A percentile compares a stretch with the other conserved stretches of the same genome.
Evolutionary conservation across 2,888 invertebrate species (phyloP).

Genomic region (Cecidostiba fungosa): DNA sequence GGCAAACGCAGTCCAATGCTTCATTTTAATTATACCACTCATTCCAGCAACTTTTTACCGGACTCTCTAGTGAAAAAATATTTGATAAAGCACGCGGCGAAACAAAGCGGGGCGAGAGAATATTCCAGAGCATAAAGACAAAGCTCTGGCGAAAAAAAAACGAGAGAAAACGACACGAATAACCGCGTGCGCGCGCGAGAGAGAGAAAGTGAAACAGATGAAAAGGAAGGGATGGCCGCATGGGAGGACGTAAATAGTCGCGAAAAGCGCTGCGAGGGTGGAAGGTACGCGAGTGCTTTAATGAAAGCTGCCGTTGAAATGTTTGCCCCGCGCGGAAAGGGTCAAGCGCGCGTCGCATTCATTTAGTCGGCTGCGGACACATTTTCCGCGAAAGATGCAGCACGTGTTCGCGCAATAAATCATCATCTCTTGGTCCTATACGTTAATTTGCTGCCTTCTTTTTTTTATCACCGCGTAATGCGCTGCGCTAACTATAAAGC

Average conservation of each 20-base stretch:
- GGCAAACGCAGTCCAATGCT: background rate
- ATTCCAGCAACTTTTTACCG: background rate
- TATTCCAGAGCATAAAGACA: background rate
- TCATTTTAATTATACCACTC: conserved; percentile 2
- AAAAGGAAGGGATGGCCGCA: conserved; percentile 47
- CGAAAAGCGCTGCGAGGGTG: conserved; percentile 11
- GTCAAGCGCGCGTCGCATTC: conserved; percentile 27
- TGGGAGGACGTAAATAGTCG: conserved; percentile 36
- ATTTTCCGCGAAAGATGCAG: background rate
- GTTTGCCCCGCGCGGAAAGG: conserved; percentile 46
- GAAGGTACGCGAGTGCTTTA: conserved; percentile 38
- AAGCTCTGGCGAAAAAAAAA: background rate
- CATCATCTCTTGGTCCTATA: background rate
- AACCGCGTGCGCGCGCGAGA: background rate
- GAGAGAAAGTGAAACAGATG: conserved; percentile 60
- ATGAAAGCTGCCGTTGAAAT: conserved; percentile 58
- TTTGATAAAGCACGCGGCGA: background rate
- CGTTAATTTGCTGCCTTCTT: conserved; percentile 16
- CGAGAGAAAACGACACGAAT: background rate
- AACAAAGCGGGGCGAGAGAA: background rate
- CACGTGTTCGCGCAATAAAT: conserved; percentile 35
- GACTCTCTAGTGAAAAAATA: background rate
- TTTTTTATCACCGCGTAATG: background rate
- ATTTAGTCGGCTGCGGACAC: background rate
- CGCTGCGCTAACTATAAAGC: background rate